Base-by-base conservation (phyloP, 2,888 invertebrate species). In the Cordilura impudica region DNA sequence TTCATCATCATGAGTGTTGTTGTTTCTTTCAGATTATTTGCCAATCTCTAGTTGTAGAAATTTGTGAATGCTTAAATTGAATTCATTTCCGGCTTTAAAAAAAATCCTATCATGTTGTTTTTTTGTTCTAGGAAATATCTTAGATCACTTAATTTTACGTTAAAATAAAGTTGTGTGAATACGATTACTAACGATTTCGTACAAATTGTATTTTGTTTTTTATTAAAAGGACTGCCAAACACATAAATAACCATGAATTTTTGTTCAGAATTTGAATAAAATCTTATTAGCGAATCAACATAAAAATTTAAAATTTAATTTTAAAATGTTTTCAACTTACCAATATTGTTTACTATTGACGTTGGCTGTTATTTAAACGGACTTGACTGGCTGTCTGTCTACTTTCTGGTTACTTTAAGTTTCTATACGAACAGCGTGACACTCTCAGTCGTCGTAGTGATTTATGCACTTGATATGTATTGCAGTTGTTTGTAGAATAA, bases 281-380 rank as follows among this genome's bases (percentile, higher is more conserved):
- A n/a, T n/a, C n/a, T n/a, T n/a, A n/a, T n/a, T n/a, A n/a, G n/a
- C n/a, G n/a, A n/a, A n/a, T n/a, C n/a, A n/a, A n/a, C n/a, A n/a
- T n/a, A n/a, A n/a, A n/a, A n/a, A n/a, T n/a, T n/a, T n/a, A 6
- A 26, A 26, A 26, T 6, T 26, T 26, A 26, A 26, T 26, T 26
- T 45, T 45, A 12, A 14, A 45, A 45, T 26, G 5, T 19, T 18
- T 76, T 67, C 26, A 31, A 78, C 78, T 78, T 78, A 78, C 78
- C 78, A 45, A 72, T 67, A 29, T 43, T 67, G 51, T 78, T 70
- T 74, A 73, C 26, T 78, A 51, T 19, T 4, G 19, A 10, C n/a
- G 53, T 29, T 16, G 21, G 19, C 21, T 23, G 10, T 12, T 53
- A 16, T 14, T 16, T 21, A 23, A 23, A 16, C 35, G 19, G 19